phyloP scores from a whole-genome alignment of 1,140 invertebrate genomes.

The Papilio polyxenes region DNA sequence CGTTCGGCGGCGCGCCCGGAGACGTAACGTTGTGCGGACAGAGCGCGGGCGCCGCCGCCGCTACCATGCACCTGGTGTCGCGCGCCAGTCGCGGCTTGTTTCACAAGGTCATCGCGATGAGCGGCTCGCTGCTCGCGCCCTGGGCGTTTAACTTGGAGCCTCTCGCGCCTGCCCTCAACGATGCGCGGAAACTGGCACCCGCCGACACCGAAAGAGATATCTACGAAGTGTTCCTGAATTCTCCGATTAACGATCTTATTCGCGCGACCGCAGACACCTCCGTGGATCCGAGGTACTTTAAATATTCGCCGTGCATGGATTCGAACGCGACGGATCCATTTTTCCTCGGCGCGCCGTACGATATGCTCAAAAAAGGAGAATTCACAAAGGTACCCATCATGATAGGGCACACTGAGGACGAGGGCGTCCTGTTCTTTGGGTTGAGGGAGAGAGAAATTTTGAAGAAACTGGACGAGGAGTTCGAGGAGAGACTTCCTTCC shows the following conservation, averaged over 20 bases:
- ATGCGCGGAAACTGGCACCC: conserved; percentile 59
- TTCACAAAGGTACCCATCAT: conserved; percentile 60
- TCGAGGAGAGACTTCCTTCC: conserved; percentile 26
- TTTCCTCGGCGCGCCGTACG: conserved; percentile 53
- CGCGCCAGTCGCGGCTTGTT: conserved; percentile 58
- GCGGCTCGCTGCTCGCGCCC: conserved; percentile 62
- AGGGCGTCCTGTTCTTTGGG: conserved; percentile 31
- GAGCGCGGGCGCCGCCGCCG: conserved; percentile 74
- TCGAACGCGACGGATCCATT: conserved; percentile 50
- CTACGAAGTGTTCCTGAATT: conserved; percentile 51
- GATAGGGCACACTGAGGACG: conserved; percentile 44
- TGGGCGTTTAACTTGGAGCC: conserved; percentile 70
- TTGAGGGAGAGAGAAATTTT: conserved; percentile 1
- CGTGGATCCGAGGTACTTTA: conserved; percentile 61
- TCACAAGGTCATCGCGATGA: conserved; percentile 53
- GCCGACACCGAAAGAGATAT: conserved; percentile 57
- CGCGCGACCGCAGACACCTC: conserved; percentile 53
- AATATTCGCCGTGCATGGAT: conserved; percentile 61
- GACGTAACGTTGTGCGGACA: conserved; percentile 79
- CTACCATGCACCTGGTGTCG: conserved; percentile 65
- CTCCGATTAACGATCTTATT: conserved; percentile 47
- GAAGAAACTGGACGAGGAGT: conserved; percentile 11
- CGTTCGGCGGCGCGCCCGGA: conserved; percentile 77
- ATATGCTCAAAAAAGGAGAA: conserved; percentile 50
- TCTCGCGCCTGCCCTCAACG: conserved; percentile 50